Evolutionary conservation across 2,113 vertebrate genomes (phyloP).

Genomic region (Neogale vison): DNA sequence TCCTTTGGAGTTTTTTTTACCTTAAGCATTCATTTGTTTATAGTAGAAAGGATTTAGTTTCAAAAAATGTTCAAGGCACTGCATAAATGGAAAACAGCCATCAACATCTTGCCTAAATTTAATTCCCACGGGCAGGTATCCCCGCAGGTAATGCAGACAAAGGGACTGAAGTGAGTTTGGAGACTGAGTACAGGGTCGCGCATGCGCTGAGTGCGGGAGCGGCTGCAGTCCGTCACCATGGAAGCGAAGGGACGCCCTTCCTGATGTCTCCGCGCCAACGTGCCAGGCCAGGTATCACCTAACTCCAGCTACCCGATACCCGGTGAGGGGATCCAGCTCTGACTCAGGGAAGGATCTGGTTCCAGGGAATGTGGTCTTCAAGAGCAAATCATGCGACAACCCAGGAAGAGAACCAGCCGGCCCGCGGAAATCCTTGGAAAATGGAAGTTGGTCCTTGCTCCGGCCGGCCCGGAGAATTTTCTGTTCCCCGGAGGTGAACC

Average conservation of each 20-base stretch:
- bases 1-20: not conserved
- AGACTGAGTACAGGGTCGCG: too few species aligned
- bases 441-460: not conserved
- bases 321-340: conserved; percentile 9
- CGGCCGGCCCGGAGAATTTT: fast-evolving
- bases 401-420: not conserved
- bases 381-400: conserved; percentile 19
- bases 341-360: conserved; percentile 70
- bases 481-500: not conserved
- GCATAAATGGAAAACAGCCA: not conserved
- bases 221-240: fast-evolving
- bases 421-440: not conserved
- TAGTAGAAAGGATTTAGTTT: not conserved
- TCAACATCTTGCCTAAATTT: not conserved
- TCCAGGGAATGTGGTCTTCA: conserved; percentile 58
- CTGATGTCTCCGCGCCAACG: not conserved
- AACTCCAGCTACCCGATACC: not conserved
- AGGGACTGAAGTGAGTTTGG: fast-evolving
- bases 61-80: not conserved
- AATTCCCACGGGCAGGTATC: not conserved
- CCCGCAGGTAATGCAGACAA: fast-evolving
- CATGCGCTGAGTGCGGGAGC: not conserved
- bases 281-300: not conserved
- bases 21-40: not conserved
- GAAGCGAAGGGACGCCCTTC: not conserved